phyloP scores from a whole-genome alignment of 35 echinoderm and acorn worm species.

The Lytechinus pictus region DNA sequence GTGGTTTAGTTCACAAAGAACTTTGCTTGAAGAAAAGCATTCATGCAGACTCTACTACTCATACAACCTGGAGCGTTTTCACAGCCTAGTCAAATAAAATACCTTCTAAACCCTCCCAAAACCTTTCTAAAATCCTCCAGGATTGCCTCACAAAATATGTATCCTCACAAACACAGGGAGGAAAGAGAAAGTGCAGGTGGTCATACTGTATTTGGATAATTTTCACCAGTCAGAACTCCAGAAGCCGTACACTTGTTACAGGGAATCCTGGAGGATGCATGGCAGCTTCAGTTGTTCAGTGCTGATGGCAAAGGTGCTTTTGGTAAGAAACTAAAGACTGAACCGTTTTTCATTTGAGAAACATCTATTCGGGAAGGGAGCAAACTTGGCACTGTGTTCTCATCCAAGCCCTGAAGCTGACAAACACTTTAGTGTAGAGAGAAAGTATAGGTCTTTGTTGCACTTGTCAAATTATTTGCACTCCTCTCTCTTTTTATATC shows the following conservation, averaged over 20 bases:
- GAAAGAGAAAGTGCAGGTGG: slow-evolving; percentile 33
- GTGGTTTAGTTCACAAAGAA: background rate
- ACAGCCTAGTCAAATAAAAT: background rate
- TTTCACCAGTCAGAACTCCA: background rate
- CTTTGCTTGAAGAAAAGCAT: background rate
- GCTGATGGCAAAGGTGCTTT: background rate
- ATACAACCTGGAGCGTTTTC: slow-evolving; percentile 12
- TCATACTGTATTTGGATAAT: slow-evolving; percentile 17
- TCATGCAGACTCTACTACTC: background rate
- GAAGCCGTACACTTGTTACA: background rate
- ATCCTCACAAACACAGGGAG: background rate
- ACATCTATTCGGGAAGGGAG: background rate
- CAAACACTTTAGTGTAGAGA: background rate
- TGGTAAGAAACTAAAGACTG: background rate
- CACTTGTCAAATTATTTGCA: background rate
- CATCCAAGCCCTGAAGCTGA: background rate
- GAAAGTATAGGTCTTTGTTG: background rate
- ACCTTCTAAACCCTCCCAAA: background rate
- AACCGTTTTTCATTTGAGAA: background rate
- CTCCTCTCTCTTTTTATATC: background rate
- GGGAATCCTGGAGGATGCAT: background rate
- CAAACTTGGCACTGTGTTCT: background rate
- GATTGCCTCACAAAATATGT: background rate
- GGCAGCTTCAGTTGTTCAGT: background rate
- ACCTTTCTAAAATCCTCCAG: background rate